Evolutionary conservation across 2,113 vertebrate genomes (phyloP), one percentile per base, ranked within the genome.

Genomic region (Tylochromis polylepis): DNA sequence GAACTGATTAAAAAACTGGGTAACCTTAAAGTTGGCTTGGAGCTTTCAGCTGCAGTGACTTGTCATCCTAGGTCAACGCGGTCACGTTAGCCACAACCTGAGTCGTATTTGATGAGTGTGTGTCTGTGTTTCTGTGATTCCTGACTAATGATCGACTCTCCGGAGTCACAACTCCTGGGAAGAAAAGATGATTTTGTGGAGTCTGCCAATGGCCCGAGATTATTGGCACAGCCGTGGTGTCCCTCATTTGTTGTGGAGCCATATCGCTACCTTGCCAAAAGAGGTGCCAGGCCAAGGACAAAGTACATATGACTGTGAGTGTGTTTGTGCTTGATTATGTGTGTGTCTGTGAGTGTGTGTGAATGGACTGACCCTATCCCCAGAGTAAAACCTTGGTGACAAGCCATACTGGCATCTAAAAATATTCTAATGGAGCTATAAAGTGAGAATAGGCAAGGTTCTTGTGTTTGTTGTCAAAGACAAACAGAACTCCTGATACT

Each of bases 201-300:
- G 80, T 87, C 86, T 95, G 96, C 96, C 95, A 96, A 95, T 89
- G 89, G 94, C 94, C 93, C 12, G 81, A 72, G 89, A 92, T 91
- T 91, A 90, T 88, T 95, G 95, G 95, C 96, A 93, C 90, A 93
- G 93, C 84, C 41, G 88, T 90, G 89, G 89, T 94, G 94, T 95
- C 94, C 86, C 93, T 95, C 95, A 92, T 93, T 95, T 95, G 94
- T 95, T 94, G 94, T 91, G 92, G 90, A 93, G 88, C 92, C 94
- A 93, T 95, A 93, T 87, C 5, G 81, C 86, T 83, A 91, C 89
- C 87, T 90, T 95, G 95, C 95, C 96, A 96, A 95, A 93, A 94
- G 79, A 95, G 90, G 89, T 96, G 94, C 95, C 95, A 92, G 93
- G 92, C 95, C 95, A 96, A 96, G 96, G 96, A 96, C 96, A 94